A percentile compares a stretch with the other conserved stretches of the same genome.
These are phyloP conservation scores for Piscicola geometra DNA, from an alignment of 2,888 invertebrate genomes.

Conservation along the genomic window DNA sequence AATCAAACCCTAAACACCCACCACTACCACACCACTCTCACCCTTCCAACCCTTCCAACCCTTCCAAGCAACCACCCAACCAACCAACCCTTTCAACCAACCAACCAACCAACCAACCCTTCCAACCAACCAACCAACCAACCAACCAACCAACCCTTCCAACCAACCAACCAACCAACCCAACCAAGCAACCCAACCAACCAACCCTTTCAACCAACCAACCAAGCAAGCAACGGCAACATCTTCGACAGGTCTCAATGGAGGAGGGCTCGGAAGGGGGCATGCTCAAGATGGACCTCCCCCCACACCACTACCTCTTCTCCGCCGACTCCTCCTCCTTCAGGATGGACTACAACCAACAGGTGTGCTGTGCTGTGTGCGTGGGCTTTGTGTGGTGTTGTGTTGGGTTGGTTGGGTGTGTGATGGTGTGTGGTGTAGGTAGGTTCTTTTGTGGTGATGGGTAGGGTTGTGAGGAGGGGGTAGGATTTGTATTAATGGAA, in stretches of 20 bases:
- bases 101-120: neutral
- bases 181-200: neutral
- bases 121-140: neutral
- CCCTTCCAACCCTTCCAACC: too few relatives aligned
- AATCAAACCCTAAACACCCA: too few relatives aligned
- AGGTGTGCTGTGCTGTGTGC: too few relatives aligned
- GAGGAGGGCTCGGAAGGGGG: neutral
- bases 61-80: neutral
- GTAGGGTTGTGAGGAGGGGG: too few relatives aligned
- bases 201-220: too few relatives aligned
- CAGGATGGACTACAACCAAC: conserved; percentile 53
- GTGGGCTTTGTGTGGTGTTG: too few relatives aligned
- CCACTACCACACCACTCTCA: too few relatives aligned
- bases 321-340: conserved; percentile 57
- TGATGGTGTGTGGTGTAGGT: too few relatives aligned
- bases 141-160: neutral
- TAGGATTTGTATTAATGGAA: too few relatives aligned
- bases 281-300: conserved; percentile 42
- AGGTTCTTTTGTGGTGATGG: too few relatives aligned
- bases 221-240: too few relatives aligned
- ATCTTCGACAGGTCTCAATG: conserved; percentile 10
- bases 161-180: neutral
- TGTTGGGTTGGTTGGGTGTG: too few relatives aligned
- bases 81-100: neutral
- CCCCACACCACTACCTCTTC: conserved; percentile 47